Base-by-base conservation (phyloP, 2,888 invertebrate species). In the Globia sparganii region DNA sequence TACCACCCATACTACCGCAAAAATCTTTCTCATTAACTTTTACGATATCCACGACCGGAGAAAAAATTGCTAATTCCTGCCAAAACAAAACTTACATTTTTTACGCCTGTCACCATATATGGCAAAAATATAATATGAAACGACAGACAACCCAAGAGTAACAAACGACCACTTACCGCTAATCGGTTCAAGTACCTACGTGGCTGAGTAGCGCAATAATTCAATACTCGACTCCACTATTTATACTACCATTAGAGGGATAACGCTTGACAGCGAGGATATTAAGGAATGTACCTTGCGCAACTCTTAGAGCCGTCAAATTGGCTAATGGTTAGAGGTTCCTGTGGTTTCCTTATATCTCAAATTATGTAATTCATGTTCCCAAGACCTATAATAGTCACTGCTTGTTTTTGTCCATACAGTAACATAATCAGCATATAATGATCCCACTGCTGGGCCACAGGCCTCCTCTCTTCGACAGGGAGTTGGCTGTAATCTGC, bases 151-250 rank as follows among this genome's bases (percentile, higher is more conserved):
- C 40, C n/a, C 21, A 43, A 37, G 40, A 62, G 37, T 59, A 61
- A 69, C 69, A 67, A 78, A 78, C 58, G 46, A 53, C 61, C 81
- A 81, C 78, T 81, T 65, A 77, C 53, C 40, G 58, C 53, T 84
- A 77, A 85, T 81, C 72, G 69, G 65, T 67, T 31, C 72, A n/a
- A 80, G 75, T 80, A 68, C 59, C 21, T 67, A 28, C 64, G 53
- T 46, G 62, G 34, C 59, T 46, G 25, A 84, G 82, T 53, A 69
- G 59, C 28, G 75, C 71, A 68, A 85, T 85, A 80, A 82, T 80
- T 84, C 70, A 80, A 84, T 80, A 61, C 68, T 64, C 34, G 31
- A 53, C 75, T 49, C 28, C 46, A 46, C 31, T 80, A 64, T 80
- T 68, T 80, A 80, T 46, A 65, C 34, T 84, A 40, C 62, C 49